Evolutionary conservation across 2,797 vertebrate genomes (phyloP).

Genomic region (Argyrosomus regius): DNA sequence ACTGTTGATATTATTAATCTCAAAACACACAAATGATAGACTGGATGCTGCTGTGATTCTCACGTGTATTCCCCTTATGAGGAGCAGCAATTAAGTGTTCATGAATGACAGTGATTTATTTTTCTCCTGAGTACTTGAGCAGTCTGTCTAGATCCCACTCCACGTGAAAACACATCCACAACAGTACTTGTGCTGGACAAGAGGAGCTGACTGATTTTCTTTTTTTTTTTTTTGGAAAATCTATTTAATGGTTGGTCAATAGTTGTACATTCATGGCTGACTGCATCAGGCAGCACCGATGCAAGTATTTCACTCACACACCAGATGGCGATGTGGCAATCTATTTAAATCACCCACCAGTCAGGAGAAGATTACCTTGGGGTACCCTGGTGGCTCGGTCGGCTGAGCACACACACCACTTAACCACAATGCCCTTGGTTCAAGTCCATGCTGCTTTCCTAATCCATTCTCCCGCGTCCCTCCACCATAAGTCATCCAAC

Average conservation of each 20-base stretch:
- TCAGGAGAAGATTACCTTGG: slow-evolving; percentile 51
- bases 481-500: slow-evolving; percentile 27
- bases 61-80: neutral
- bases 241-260: slow-evolving; percentile 11
- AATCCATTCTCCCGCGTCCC: slow-evolving; percentile 26
- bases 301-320: slow-evolving; percentile 63
- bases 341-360: slow-evolving; percentile 50
- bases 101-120: neutral
- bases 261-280: slow-evolving; percentile 14
- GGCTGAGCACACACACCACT: slow-evolving; percentile 49
- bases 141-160: neutral
- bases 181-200: neutral
- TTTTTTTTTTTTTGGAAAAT: neutral
- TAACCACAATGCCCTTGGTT: slow-evolving; percentile 63
- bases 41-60: slow-evolving; percentile 6
- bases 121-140: neutral
- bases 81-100: neutral
- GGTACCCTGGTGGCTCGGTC: slow-evolving; percentile 39
- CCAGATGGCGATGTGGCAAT: slow-evolving; percentile 75
- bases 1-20: slow-evolving; percentile 10
- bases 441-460: slow-evolving; percentile 48
- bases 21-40: neutral
- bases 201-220: neutral
- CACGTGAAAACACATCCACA: slow-evolving; percentile 1
- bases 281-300: slow-evolving; percentile 31